Evolutionary conservation across 1,140 invertebrate species (phyloP).

Genomic region (Calephelis nemesis): DNA sequence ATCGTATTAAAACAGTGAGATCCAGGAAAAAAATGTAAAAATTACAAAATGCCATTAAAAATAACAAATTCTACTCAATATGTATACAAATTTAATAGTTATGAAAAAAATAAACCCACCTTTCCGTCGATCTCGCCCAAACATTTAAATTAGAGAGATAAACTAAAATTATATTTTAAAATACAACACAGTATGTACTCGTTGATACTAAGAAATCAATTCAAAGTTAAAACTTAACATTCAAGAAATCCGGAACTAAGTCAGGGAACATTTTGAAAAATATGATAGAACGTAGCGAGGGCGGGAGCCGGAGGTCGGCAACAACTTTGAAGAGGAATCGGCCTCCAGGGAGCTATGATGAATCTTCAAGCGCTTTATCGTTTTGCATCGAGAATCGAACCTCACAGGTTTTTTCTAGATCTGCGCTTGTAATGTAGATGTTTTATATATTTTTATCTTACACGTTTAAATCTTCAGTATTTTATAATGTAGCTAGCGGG

Average conservation of each 20-base stretch:
- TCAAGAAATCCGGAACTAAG: constrained; percentile 45
- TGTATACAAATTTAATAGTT: too few species aligned
- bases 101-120: too few species aligned
- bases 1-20: too few species aligned
- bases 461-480: background rate
- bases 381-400: constrained; percentile 64
- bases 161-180: too few species aligned
- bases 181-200: too few species aligned
- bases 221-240: constrained; percentile 47
- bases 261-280: constrained; percentile 62
- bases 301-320: constrained; percentile 44
- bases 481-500: too few species aligned
- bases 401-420: constrained; percentile 29
- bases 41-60: too few species aligned
- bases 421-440: constrained; percentile 3
- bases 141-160: too few species aligned
- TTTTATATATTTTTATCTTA: background rate
- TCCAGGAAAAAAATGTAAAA: too few species aligned
- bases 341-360: constrained; percentile 59
- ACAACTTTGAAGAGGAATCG: constrained; percentile 64
- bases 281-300: constrained; percentile 57
- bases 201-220: constrained; percentile 42
- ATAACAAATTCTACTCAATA: too few species aligned
- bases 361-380: constrained; percentile 72
- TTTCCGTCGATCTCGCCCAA: too few species aligned